A percentile compares a stretch with the other conserved stretches of the same genome.
phyloP scores from a whole-genome alignment of 2,888 invertebrate species.

The Chirona hameri region DNA sequence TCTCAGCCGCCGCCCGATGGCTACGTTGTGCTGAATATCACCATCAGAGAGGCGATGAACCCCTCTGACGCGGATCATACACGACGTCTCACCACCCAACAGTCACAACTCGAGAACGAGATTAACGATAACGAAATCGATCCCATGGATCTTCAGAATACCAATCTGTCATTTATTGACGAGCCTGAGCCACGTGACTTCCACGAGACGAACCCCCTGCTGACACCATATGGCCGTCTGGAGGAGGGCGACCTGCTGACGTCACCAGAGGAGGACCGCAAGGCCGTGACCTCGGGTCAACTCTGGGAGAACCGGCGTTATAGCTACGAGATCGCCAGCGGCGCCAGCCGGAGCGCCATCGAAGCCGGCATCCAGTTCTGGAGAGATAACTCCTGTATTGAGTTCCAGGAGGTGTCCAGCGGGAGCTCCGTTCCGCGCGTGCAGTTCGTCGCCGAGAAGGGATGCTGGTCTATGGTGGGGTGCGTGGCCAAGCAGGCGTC shows the following conservation, averaged over 20 bases:
- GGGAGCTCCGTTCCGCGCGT: neutral
- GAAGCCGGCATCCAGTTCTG: constrained; percentile 13
- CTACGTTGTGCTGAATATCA: no score
- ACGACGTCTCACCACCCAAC: no score
- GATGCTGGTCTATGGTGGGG: constrained; percentile 25
- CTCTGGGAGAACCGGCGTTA: neutral
- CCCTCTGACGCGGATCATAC: no score
- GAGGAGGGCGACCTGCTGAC: constrained; percentile 1
- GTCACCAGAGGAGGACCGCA: neutral
- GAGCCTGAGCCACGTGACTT: neutral
- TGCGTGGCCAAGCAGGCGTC: neutral
- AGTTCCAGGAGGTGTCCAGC: neutral
- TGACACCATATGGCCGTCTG: constrained; percentile 1
- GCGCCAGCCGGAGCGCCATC: neutral
- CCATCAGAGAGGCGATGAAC: no score
- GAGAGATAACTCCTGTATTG: neutral
- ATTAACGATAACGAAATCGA: no score
- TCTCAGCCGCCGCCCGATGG: no score
- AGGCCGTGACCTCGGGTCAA: neutral
- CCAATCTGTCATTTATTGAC: neutral
- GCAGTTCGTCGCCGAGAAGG: neutral
- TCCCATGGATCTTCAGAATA: no score
- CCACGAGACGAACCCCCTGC: constrained; percentile 7
- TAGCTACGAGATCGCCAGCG: neutral
- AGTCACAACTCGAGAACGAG: no score